phyloP scores from a whole-genome alignment of 2,888 invertebrate species.

The Pandemis heparana region DNA sequence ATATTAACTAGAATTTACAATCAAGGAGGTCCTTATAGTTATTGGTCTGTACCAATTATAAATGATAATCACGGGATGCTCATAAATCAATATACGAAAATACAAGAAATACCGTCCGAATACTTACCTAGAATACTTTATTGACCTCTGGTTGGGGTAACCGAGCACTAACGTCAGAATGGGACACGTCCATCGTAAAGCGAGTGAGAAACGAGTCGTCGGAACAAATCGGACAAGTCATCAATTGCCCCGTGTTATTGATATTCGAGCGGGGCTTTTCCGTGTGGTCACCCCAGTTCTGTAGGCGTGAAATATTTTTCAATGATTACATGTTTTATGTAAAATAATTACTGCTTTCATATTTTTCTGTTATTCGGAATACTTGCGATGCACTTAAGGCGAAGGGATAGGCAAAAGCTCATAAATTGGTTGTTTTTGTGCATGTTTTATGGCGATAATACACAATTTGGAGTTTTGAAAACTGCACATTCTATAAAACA shows the following conservation, averaged over 20 bases:
- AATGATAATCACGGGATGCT: neutral
- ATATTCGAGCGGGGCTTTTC: slow-evolving; percentile 65
- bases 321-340: no score
- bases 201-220: slow-evolving; percentile 74
- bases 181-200: slow-evolving; percentile 74
- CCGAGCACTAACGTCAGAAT: slow-evolving; percentile 57
- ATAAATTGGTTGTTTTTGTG: no score
- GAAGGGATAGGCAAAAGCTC: no score
- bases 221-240: slow-evolving; percentile 80
- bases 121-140: slow-evolving; percentile 38
- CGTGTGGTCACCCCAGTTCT: slow-evolving; percentile 41
- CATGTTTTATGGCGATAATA: no score
- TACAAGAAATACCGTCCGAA: slow-evolving; percentile 18
- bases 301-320: neutral
- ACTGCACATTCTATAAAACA: no score
- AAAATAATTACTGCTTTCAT: no score
- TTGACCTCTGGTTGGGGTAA: slow-evolving; percentile 47
- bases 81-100: slow-evolving; percentile 3
- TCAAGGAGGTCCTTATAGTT: no score
- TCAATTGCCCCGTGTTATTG: slow-evolving; percentile 82
- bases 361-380: no score
- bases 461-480: no score
- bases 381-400: no score
- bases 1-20: no score
- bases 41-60: neutral